Evolutionary conservation across 37 sponge, comb jelly and placozoan species (phyloP).

Genomic region (Eunapius fragilis): DNA sequence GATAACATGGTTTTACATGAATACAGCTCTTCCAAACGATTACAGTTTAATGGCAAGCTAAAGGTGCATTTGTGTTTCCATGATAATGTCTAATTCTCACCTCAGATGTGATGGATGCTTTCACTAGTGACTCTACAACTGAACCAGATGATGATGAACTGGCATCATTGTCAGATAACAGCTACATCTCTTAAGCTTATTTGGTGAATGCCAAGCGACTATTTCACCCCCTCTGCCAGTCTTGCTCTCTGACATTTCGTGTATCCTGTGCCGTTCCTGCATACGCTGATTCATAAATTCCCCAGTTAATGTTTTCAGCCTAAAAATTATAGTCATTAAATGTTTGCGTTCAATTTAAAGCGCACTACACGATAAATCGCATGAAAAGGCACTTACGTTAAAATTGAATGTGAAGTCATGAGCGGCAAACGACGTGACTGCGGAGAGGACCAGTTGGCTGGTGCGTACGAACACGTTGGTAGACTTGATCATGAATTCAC

Average conservation of each 20-base stretch:
- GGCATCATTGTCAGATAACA: not conserved
- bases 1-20: not conserved
- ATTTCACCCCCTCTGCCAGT: not conserved
- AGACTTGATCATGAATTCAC: too few species aligned
- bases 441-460: too few species aligned
- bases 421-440: too few species aligned
- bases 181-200: not conserved
- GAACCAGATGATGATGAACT: not conserved
- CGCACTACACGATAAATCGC: too few species aligned
- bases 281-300: not conserved
- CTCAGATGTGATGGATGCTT: not conserved
- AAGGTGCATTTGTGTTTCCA: not conserved
- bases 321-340: not conserved
- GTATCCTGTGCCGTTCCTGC: not conserved
- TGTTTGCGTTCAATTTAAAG: constrained; percentile 2
- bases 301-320: not conserved
- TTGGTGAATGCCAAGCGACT: not conserved
- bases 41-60: not conserved
- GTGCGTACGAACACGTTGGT: too few species aligned
- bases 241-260: not conserved
- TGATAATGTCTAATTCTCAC: not conserved
- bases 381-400: too few species aligned
- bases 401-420: too few species aligned
- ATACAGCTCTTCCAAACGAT: not conserved
- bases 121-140: not conserved